Base-by-base conservation (phyloP, 1,140 invertebrate species). In the Ceratoteleas bidentatus region DNA sequence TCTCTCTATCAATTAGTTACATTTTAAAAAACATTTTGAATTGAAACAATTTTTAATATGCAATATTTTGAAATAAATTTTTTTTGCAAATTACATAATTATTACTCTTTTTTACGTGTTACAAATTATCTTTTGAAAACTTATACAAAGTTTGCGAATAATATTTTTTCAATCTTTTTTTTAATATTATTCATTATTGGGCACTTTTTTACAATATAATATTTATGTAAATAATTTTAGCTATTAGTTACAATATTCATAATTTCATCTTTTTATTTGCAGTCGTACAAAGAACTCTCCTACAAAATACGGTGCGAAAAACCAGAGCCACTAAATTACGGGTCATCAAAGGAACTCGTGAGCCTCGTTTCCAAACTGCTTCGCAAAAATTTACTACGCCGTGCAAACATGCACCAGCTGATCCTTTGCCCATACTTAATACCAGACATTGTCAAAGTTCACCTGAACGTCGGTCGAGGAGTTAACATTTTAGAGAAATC, bases 291-390 rank as follows among this genome's bases (percentile, higher is more conserved):
- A 2, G 87, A 88, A 53, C 81, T 90, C n/a, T 60, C 79, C 5
- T 49, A 79, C 14, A 86, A 86, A 81, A 58, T 87, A 0, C 84
- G 81, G n/a, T 60, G 72, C 0, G 66, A 80, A 38, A 84, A 85
- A 13, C 87, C 87, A 33, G 47, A 73, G 6, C 85, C 88, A 38
- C 64, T 88, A 32, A 66, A 65, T 3, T 61, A 14, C 14, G 62
- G 53, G 14, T 65, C 66, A 32, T 86, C 81, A 7, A 16, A 7
- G 3, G 40, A 77, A 7, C 50, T 82, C 6, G 72, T 87, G 8
- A 88, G 84, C 24, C 32, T 90, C 0, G 76, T 90, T 77, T 90
- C 86, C 9, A 91, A 90, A 68, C 86, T 91, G 64, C 58, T 91
- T 4, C 87, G 86, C 6, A 88, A 88, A 69, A 80, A 86, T 32